These are phyloP conservation scores for Ophioninae sp. DNA, from an alignment of 2,888 invertebrate genomes.

Conservation along the genomic window DNA sequence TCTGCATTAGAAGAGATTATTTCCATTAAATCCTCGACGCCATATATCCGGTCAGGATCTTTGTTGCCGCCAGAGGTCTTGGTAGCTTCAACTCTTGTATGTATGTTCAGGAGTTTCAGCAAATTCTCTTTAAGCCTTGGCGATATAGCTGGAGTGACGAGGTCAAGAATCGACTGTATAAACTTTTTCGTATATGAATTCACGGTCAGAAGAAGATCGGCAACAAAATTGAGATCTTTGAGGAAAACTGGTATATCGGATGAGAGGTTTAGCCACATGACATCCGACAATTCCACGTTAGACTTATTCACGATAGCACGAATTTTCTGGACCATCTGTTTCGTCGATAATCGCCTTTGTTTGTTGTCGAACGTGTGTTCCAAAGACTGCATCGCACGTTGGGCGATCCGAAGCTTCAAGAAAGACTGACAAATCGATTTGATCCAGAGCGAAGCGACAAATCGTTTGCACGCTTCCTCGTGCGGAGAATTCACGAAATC, in stretches of 20 bases:
- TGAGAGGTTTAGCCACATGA: constrained; percentile 69
- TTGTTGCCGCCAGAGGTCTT: constrained; percentile 60
- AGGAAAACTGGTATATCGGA: constrained; percentile 69
- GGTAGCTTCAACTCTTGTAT: constrained; percentile 74
- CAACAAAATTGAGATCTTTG: constrained; percentile 68
- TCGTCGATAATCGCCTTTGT: constrained; percentile 63
- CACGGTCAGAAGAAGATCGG: constrained; percentile 68
- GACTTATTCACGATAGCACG: constrained; percentile 64
- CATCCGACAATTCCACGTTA: constrained; percentile 68
- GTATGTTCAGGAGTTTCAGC: constrained; percentile 68
- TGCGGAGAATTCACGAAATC: constrained; percentile 79
- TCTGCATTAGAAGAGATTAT: constrained; percentile 33
- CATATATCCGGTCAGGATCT: constrained; percentile 78
- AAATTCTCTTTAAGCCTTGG: constrained; percentile 66
- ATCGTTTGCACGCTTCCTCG: constrained; percentile 75
- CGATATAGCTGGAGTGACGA: constrained; percentile 67
- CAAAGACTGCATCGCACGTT: constrained; percentile 65
- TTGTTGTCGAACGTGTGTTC: constrained; percentile 68
- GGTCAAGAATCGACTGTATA: constrained; percentile 70
- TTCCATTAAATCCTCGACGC: constrained; percentile 80
- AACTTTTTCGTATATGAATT: constrained; percentile 71
- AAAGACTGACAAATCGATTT: constrained; percentile 81
- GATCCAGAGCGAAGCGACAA: constrained; percentile 83
- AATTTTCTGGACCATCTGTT: constrained; percentile 66
- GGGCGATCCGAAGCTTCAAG: constrained; percentile 80